Conservation (phyloP, 2,888 invertebrate species). For the Cephus nigrinus region DNA sequence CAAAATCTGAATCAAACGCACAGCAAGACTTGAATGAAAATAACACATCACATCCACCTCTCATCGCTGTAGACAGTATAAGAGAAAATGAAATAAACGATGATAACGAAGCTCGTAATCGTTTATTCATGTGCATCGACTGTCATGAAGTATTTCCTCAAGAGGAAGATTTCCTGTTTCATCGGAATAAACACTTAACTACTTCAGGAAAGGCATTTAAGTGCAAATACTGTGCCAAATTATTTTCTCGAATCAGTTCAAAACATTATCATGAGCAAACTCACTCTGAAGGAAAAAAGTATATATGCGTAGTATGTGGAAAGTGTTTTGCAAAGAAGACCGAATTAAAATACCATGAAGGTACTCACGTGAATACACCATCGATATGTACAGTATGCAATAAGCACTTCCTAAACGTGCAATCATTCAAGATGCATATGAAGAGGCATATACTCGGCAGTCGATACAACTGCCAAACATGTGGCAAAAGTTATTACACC, state of each 20-base stretch:
- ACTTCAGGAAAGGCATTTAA: background rate
- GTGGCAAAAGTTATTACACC: slow-evolving; percentile 54
- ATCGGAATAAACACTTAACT: background rate
- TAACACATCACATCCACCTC: background rate
- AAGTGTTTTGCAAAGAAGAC: slow-evolving; percentile 37
- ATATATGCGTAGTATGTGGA: slow-evolving; percentile 39
- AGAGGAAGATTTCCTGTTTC: background rate
- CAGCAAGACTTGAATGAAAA: slow-evolving; percentile 1
- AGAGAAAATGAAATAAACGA: background rate
- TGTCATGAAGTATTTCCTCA: slow-evolving; percentile 5
- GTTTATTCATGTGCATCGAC: slow-evolving; percentile 3
- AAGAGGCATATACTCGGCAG: slow-evolving; percentile 53
- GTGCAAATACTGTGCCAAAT: slow-evolving; percentile 25
- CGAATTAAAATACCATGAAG: slow-evolving; percentile 45
- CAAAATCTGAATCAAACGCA: slow-evolving; percentile 16
- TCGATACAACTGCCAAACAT: slow-evolving; percentile 46
- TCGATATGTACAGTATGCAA: slow-evolving; percentile 49
- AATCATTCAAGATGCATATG: slow-evolving; percentile 51
- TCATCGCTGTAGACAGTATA: background rate
- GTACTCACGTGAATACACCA: slow-evolving; percentile 36
- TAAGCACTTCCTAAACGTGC: slow-evolving; percentile 49
- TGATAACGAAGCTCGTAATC: background rate
- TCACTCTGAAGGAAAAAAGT: slow-evolving; percentile 21
- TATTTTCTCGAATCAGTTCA: slow-evolving; percentile 13
- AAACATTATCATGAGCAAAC: slow-evolving; percentile 21